phyloP scores from a whole-genome alignment of 1,140 invertebrate species.

The Tetramorium simillimum region DNA sequence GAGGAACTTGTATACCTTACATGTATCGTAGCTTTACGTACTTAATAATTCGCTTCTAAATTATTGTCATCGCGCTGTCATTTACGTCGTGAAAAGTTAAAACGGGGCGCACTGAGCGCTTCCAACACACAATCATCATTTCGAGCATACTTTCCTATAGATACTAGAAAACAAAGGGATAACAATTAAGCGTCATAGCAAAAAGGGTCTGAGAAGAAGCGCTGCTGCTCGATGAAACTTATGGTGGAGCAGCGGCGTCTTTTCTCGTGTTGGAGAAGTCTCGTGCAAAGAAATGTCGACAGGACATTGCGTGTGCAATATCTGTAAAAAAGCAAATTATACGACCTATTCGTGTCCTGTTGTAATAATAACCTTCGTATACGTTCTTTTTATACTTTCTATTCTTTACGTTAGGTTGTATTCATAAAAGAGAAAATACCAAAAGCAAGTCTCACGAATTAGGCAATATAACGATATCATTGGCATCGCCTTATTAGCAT shows the following conservation, averaged over 20 bases:
- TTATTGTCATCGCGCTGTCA: constrained; percentile 39
- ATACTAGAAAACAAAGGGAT: constrained; percentile 10
- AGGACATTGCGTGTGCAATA: constrained; percentile 17
- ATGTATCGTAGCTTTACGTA: not conserved
- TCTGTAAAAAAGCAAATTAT: not conserved
- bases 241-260: not conserved
- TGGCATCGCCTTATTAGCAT: constrained; percentile 34
- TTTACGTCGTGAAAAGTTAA: not conserved
- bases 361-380: constrained; percentile 22
- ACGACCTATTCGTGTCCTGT: constrained; percentile 28
- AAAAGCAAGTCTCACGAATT: constrained; percentile 16
- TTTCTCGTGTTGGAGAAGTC: not conserved
- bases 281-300: not conserved
- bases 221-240: not conserved
- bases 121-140: not conserved
- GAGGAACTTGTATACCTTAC: not conserved
- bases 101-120: not conserved
- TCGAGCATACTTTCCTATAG: not conserved
- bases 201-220: constrained; percentile 24
- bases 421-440: not conserved
- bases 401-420: constrained; percentile 9
- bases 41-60: constrained; percentile 28
- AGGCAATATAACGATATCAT: constrained; percentile 3
- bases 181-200: not conserved
- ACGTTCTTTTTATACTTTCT: constrained; percentile 7